Base-by-base conservation (phyloP, 2,888 invertebrate species). In the Drosophila pseudotalamancana region DNA sequence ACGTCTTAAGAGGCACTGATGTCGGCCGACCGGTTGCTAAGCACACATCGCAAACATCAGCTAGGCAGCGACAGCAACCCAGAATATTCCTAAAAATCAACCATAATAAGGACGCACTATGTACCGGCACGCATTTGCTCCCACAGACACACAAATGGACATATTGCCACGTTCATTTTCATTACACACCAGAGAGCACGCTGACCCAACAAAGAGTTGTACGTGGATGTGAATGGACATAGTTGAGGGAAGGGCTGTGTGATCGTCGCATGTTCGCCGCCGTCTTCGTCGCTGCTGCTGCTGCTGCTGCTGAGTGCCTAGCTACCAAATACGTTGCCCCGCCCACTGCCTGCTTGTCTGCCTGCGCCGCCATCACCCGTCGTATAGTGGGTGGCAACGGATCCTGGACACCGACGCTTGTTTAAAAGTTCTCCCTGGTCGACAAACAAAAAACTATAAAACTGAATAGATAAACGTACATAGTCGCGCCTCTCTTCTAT, bases 301-400 rank as follows among this genome's bases (percentile, higher is more conserved):
- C 55, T 65, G 81, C 59, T 75, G 66, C 56, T 79, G 80, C 83
- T 86, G 73, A 78, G 80, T 78, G 86, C 86, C 79, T 76, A 85
- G 78, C 82, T 77, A 73, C 77, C 81, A 62, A 62, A 51, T 65
- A 73, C 54, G 65, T 70, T 59, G 59, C 72, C 66, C 72, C 77
- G 77, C 61, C 74, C 74, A 73, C 46, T 72, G 73, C 70, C 77
- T 39, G 60, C 54, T 72, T 42, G 71, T 39, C 66, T 66, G 75
- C 56, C 87, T 83, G 84, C 74, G 77, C 76, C 77, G 83, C 83
- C 77, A 65, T 55, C 65, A 63, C 62, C 77, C 63, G 79, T 71
- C 75, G 76, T 37, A 40, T 59, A 53, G 74, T 61, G 79, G 81
- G 62, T 68, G 68, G 77, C 79, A 72, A 83, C 84, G 82, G 78